Evolutionary conservation across 2,113 vertebrate species (phyloP).

Genomic region (Limnothrissa miodon): DNA sequence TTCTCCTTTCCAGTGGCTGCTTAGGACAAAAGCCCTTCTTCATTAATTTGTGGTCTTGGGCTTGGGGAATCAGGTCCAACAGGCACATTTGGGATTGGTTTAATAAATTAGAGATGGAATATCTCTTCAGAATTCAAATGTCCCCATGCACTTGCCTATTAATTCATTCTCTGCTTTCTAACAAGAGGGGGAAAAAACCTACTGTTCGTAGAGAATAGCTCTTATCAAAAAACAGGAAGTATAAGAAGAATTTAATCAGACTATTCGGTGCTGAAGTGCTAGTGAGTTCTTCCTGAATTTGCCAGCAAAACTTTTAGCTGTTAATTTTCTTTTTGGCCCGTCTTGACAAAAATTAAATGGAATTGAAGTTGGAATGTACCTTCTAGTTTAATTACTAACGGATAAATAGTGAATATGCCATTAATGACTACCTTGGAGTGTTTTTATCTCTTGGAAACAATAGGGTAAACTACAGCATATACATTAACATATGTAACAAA

Average conservation of each 20-base stretch:
- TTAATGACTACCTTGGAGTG: neutral
- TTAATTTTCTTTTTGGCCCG: neutral
- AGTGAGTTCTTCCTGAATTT: neutral
- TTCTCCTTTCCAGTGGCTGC: constrained; percentile 53
- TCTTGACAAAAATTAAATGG: neutral
- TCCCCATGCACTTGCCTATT: constrained; percentile 37
- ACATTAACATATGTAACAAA: neutral
- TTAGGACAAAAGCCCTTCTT: constrained; percentile 68
- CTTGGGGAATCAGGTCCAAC: constrained; percentile 65
- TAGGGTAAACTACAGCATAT: neutral
- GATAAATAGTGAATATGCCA: neutral
- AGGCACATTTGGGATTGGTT: constrained; percentile 64
- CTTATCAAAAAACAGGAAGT: neutral
- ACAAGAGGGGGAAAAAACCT: neutral
- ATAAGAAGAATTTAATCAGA: constrained; percentile 1
- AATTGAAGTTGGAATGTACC: neutral
- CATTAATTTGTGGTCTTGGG: constrained; percentile 72
- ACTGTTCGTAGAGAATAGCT: neutral
- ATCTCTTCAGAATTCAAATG: constrained; percentile 43
- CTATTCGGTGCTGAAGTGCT: neutral
- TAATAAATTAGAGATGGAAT: constrained; percentile 68
- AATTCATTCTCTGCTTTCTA: constrained; percentile 32
- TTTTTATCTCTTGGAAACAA: neutral
- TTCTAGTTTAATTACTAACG: neutral
- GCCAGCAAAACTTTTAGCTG: neutral